Percentiles rank a stretch among this genome's conserved stretches.
These are phyloP conservation scores for Astreopora myriophthalma DNA, from an alignment of 64 coral and sea anemone genomes.

Conservation along the genomic window DNA sequence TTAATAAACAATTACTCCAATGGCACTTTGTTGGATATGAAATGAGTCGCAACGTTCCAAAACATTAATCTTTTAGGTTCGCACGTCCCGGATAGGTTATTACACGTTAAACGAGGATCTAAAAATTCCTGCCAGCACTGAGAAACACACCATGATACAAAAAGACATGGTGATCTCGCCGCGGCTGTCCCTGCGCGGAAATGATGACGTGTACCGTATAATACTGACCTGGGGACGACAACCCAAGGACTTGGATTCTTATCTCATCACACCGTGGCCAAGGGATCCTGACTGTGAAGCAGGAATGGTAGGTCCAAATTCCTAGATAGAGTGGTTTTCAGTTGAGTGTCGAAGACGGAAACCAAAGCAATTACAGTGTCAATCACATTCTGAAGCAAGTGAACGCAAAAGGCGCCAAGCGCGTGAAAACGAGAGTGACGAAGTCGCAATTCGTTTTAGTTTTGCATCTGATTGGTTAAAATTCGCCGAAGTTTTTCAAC, in stretches of 20 bases:
- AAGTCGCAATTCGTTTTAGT: too few species aligned
- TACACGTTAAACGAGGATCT: constrained; percentile 75
- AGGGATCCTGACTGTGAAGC: constrained; percentile 3
- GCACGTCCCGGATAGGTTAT: constrained; percentile 79
- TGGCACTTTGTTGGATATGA: too few species aligned
- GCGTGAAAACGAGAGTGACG: too few species aligned
- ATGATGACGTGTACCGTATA: constrained; percentile 74
- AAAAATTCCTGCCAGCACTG: constrained; percentile 25
- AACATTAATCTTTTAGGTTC: constrained; percentile 44
- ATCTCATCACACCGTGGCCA: constrained; percentile 65
- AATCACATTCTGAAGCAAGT: too few species aligned
- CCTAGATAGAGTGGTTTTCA: too few species aligned
- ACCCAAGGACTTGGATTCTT: constrained; percentile 82
- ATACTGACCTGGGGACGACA: constrained; percentile 77
- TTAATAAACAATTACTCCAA: too few species aligned
- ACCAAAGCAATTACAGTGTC: too few species aligned
- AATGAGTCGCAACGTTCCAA: neutral
- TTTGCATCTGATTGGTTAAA: too few species aligned
- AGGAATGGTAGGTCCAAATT: constrained; percentile 64
- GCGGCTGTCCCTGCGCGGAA: constrained; percentile 61
- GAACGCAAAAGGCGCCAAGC: too few species aligned
- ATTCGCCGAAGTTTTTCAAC: too few species aligned
- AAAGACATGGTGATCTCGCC: constrained; percentile 80
- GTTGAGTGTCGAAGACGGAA: too few species aligned
- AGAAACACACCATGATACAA: constrained; percentile 59